Conservation (phyloP, 2,888 invertebrate species). For the Drosophila aldrichi region DNA sequence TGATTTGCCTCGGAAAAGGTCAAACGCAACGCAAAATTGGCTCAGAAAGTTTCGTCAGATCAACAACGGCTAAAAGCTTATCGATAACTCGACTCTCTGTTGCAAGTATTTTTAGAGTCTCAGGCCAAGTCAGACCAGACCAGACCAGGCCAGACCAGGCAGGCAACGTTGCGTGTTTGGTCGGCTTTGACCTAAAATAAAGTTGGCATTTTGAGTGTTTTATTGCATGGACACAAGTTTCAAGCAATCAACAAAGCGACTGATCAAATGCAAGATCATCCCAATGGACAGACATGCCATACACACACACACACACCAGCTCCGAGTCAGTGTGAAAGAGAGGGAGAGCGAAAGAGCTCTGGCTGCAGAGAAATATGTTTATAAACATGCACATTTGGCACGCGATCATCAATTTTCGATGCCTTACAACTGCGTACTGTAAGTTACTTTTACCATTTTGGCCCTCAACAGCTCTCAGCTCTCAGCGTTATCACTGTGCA, state of each 20-base stretch:
- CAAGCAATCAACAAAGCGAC: slow-evolving; percentile 81
- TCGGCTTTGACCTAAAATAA: slow-evolving; percentile 80
- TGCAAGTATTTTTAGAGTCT: slow-evolving; percentile 33
- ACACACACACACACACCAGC: slow-evolving; percentile 3
- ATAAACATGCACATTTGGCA: slow-evolving; percentile 82
- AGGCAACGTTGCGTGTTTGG: slow-evolving; percentile 79
- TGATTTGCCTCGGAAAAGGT: slow-evolving; percentile 58
- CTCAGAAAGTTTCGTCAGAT: slow-evolving; percentile 42
- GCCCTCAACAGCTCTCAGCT: slow-evolving; percentile 55
- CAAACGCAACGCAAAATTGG: slow-evolving; percentile 74
- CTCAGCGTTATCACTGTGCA: slow-evolving; percentile 54
- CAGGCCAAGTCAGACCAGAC: slow-evolving; percentile 49
- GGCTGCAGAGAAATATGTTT: slow-evolving; percentile 70
- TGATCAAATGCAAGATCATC: slow-evolving; percentile 80
- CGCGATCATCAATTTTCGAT: slow-evolving; percentile 78
- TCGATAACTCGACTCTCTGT: slow-evolving; percentile 30
- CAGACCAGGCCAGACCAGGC: slow-evolving; percentile 25
- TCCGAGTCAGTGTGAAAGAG: not conserved
- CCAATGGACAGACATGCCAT: slow-evolving; percentile 68
- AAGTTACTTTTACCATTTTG: slow-evolving; percentile 70
- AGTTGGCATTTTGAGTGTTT: slow-evolving; percentile 82
- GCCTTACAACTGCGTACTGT: slow-evolving; percentile 69
- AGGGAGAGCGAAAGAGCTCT: slow-evolving; percentile 11
- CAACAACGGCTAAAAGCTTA: slow-evolving; percentile 57
- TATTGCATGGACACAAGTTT: slow-evolving; percentile 82